Percentiles rank a stretch among this genome's conserved stretches.
Conservation (phyloP, 37 sponge, comb jelly and placozoan species). For the Chondrilla cf. caribensis region DNA sequence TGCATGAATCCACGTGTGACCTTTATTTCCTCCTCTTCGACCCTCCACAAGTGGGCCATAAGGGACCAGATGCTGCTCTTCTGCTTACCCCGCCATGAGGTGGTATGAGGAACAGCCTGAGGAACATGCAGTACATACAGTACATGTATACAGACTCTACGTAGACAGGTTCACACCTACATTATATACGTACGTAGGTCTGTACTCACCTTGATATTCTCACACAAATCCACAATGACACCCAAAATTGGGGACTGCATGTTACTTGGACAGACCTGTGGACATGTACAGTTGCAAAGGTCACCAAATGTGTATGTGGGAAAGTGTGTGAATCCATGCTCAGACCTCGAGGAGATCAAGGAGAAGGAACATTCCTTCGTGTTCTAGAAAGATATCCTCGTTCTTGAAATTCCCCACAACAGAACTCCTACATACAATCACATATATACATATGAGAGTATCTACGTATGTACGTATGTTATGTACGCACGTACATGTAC, state of each 20-base stretch:
- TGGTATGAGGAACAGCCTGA: conserved; percentile 84
- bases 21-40: conserved; percentile 83
- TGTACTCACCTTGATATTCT: conserved; percentile 74
- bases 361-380: conserved; percentile 86
- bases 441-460: neutral
- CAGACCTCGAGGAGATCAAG: conserved; percentile 86
- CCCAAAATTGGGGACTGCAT: conserved; percentile 89
- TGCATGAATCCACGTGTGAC: conserved; percentile 64
- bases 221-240: conserved; percentile 93
- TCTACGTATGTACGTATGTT: neutral
- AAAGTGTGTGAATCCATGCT: neutral
- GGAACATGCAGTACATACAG: neutral
- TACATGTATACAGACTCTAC: neutral
- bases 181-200: neutral
- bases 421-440: conserved; percentile 51
- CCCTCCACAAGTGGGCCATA: conserved; percentile 85
- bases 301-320: neutral
- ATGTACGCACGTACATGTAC: neutral
- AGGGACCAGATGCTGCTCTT: conserved; percentile 67
- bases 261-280: conserved; percentile 74
- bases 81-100: conserved; percentile 65
- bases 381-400: conserved; percentile 93
- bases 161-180: neutral
- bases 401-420: conserved; percentile 73
- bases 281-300: neutral